Evolutionary conservation across 2,888 invertebrate genomes (phyloP), one percentile per base, ranked within the genome.

Genomic region (Lycocerus yunnanus): DNA sequence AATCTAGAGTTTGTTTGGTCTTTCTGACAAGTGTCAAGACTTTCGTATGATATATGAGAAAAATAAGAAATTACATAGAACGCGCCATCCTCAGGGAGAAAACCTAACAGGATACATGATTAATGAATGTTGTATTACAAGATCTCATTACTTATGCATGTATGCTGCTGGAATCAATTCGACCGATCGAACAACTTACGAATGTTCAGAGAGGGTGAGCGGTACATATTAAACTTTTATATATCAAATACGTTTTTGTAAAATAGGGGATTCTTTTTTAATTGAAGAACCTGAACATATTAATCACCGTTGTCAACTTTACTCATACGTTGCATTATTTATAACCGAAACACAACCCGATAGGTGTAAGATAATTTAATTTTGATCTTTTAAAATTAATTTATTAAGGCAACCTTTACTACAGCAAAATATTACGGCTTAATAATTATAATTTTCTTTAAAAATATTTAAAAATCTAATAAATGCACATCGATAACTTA

Each of bases 1-100:
- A 80, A 81, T 81, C 80, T 82, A 79, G 79, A 80, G 77, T 79
- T 81, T 78, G 81, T 78, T 78, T 78, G 81, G 82, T 80, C 78
- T 79, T 72, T 80, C 82, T 83, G 84, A 85, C 85, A 85, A 85
- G 85, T 85, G 85, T 85, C 85, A 84, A 82, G 84, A 81, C 81
- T 83, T 84, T 82, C 81, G 73, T 82, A 83, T 85, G 86, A 86
- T 85, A 85, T 85, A 86, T 85, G 86, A 85, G 85, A 85, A 85
- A 86, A 85, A 85, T 82, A 85, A 85, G 84, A 82, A 85, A 85
- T 82, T 82, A 83, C 83, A 81, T 78, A 76, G 82, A 80, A 79
- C 79, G 80, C 79, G 80, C 79, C 76, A 74, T 83, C 84, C 83
- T 78, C 72, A 68, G 82, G 84, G 83, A 80, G 65, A 68, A 66